A percentile compares a stretch with the other conserved stretches of the same genome.
These are phyloP conservation scores for Cassiopea xamachana DNA, from an alignment of 30 jellyfish, hydroid and myxozoan species.

Conservation along the genomic window DNA sequence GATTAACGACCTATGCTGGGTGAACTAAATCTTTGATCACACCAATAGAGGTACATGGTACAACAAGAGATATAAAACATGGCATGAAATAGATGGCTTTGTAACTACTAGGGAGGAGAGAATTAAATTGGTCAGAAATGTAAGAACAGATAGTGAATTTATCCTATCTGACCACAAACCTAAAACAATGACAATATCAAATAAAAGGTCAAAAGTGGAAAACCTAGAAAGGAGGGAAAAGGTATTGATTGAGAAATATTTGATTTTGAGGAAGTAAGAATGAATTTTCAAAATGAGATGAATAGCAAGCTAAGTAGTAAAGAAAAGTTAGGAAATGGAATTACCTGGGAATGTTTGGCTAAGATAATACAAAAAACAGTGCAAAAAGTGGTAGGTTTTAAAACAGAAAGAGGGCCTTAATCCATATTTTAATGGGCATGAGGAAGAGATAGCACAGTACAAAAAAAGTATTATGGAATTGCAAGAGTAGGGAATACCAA, in stretches of 20 bases:
- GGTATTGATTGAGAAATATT: background rate
- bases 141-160: constrained; percentile 3
- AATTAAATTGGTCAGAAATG: background rate
- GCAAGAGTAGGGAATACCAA: background rate
- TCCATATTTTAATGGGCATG: constrained; percentile 3
- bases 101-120: background rate
- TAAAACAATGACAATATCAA: background rate
- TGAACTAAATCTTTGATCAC: background rate
- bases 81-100: constrained; percentile 13
- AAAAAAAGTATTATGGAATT: background rate
- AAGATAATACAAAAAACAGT: background rate
- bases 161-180: background rate
- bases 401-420: background rate
- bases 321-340: background rate
- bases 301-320: background rate
- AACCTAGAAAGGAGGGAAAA: background rate
- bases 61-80: background rate
- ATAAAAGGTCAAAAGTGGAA: background rate
- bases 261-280: background rate
- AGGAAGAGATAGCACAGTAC: background rate
- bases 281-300: background rate
- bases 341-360: constrained; percentile 2
- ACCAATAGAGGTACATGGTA: background rate
- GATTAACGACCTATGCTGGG: background rate
- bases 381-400: background rate